phyloP scores from a whole-genome alignment of 1,140 invertebrate genomes.

The Drosophila repletoides region DNA sequence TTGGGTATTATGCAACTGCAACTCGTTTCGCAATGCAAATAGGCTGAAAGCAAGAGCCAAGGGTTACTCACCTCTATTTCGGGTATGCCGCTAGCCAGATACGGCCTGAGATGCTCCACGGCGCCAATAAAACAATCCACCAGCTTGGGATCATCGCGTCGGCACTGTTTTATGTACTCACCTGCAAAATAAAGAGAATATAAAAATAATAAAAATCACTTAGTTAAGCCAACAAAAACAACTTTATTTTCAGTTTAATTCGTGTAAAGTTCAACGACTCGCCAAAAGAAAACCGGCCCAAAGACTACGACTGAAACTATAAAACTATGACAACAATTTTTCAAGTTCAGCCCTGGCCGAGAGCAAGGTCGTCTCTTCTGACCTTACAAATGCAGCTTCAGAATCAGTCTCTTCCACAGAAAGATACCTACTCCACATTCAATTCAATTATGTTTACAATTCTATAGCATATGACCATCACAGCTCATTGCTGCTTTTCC shows the following conservation, averaged over 20 bases:
- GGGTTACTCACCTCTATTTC: conserved; percentile 84
- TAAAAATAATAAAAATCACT: conserved; percentile 18
- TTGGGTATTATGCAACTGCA: conserved; percentile 56
- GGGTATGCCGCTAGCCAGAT: conserved; percentile 86
- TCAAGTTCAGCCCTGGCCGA: conserved; percentile 26
- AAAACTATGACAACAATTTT: conserved; percentile 1
- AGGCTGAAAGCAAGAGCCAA: background rate
- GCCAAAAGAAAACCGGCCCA: conserved; percentile 4
- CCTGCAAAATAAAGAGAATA: conserved; percentile 83
- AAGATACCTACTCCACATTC: background rate
- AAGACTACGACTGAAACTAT: too few species aligned
- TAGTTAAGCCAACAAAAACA: conserved; percentile 33
- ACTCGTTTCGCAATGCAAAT: conserved; percentile 47
- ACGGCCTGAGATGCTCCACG: conserved; percentile 86
- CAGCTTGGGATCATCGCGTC: conserved; percentile 85
- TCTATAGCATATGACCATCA: conserved; percentile 23
- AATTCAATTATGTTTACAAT: conserved; percentile 2
- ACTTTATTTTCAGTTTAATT: conserved; percentile 26
- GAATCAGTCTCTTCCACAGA: conserved; percentile 32
- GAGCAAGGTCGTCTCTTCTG: conserved; percentile 25
- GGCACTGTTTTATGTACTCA: conserved; percentile 88
- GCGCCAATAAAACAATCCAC: conserved; percentile 85
- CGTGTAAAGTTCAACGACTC: conserved; percentile 68
- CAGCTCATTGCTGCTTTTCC: too few species aligned
- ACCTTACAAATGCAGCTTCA: conserved; percentile 18